Conservation (phyloP, 2,113 vertebrate species). For the Maccullochella peelii region DNA sequence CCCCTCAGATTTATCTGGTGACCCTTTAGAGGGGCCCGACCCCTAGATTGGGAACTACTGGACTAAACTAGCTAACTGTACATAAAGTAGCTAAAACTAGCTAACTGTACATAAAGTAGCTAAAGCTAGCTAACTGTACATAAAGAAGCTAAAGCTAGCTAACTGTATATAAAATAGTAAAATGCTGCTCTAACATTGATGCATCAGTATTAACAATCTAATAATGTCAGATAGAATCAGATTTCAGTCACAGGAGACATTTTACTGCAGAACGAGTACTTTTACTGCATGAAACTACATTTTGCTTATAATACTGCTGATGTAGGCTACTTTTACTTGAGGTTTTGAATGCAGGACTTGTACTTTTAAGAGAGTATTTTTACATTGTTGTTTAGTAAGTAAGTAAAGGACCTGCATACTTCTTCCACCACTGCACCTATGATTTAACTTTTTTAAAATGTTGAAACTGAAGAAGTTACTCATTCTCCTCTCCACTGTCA, state of each 20-base stretch:
- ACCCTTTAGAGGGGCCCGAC: neutral
- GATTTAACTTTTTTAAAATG: neutral
- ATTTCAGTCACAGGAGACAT: too few species aligned
- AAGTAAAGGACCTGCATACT: neutral
- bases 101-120: too few species aligned
- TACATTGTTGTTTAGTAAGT: too few species aligned
- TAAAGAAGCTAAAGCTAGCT: neutral
- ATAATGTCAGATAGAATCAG: too few species aligned
- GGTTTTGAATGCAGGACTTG: too few species aligned
- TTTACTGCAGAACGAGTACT: neutral
- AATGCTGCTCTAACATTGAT: too few species aligned
- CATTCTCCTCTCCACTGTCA: conserved; percentile 16
- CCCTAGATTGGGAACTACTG: too few species aligned
- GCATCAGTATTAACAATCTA: too few species aligned
- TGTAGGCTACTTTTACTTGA: neutral
- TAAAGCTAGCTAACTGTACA: neutral
- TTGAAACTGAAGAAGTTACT: conserved; percentile 13
- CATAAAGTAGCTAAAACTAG: neutral
- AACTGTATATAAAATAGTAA: too few species aligned
- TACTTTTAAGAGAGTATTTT: too few species aligned
- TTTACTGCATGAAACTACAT: neutral
- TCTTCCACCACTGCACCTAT: neutral
- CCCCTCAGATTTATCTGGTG: neutral
- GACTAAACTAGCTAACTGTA: too few species aligned
- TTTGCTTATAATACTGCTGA: neutral